Evolutionary conservation across 2,113 vertebrate genomes (phyloP).

Genomic region (Hypomesus transpacificus): DNA sequence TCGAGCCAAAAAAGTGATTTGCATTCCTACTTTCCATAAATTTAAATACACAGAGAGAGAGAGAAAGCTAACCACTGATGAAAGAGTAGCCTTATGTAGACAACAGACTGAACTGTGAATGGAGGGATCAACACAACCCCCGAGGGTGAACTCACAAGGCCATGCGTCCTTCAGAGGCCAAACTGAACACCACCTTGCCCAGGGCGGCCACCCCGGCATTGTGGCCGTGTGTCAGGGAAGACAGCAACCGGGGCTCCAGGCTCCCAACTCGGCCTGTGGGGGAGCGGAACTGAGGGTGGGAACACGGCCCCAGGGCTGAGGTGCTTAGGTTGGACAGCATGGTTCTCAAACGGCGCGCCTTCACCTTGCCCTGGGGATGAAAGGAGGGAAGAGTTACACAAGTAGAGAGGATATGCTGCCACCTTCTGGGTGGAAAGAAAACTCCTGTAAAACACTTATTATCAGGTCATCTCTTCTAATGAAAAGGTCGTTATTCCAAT

Average conservation of each 20-base stretch:
- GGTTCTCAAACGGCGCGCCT: slow-evolving; percentile 78
- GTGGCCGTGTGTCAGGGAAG: slow-evolving; percentile 69
- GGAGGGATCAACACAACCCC: neutral
- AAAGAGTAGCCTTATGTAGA: too few species aligned
- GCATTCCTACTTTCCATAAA: too few species aligned
- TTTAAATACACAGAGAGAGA: too few species aligned
- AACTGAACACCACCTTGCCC: slow-evolving; percentile 88
- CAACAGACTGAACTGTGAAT: neutral
- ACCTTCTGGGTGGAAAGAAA: slow-evolving; percentile 39
- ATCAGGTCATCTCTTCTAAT: too few species aligned
- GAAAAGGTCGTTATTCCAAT: too few species aligned
- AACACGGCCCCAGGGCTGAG: slow-evolving; percentile 77
- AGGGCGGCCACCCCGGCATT: slow-evolving; percentile 77
- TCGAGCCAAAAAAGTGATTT: too few species aligned
- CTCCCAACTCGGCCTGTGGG: slow-evolving; percentile 73
- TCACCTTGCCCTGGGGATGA: slow-evolving; percentile 79
- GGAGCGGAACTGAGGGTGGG: slow-evolving; percentile 74
- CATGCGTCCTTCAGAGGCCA: slow-evolving; percentile 83
- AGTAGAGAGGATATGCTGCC: slow-evolving; percentile 35
- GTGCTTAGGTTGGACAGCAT: slow-evolving; percentile 79
- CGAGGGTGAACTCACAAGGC: slow-evolving; percentile 79
- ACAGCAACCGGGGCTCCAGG: slow-evolving; percentile 68
- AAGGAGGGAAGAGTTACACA: neutral
- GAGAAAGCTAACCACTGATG: too few species aligned
- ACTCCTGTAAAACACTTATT: neutral